Evolutionary conservation across 2,797 vertebrate genomes (phyloP), one percentile per base, ranked within the genome.

Genomic region (Adrianichthys oophorus): DNA sequence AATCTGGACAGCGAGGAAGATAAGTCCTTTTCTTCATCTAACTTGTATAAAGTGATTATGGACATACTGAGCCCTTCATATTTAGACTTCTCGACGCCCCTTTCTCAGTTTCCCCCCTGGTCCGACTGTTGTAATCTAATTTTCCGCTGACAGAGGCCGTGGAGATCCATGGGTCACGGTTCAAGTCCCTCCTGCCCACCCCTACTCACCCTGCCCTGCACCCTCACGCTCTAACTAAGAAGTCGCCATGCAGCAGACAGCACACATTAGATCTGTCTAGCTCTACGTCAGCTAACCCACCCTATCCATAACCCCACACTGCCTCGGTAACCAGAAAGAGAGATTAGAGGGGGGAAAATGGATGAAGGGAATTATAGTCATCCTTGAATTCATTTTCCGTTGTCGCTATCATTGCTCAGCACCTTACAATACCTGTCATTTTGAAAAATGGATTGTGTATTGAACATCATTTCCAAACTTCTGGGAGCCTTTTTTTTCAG

Each of bases 31-130:
- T 87, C 86, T 88, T 83, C 80, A 76, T 90, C 77, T 85, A 87
- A 90, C 87, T 90, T 90, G 80, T 87, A 84, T 91, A 92, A 91
- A 92, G 88, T 91, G 87, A 91, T 92, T 91, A 92, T 76, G 74
- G 85, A 79, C 87, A 84, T 87, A 79, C 83, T 91, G 87, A 89
- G 82, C 76, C 80, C 84, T 84, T 89, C 86, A 86, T 90, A 90
- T 92, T 92, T 92, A 93, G 91, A 92, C 92, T 91, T 87, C 91
- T 92, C 85, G 91, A 92, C 88, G 90, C 92, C 88, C 87, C 83
- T 78, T 74, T 78, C 82, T 79, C 79, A 79, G 82, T 77, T 80
- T 72, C 85, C 87, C 80, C 62, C 78, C 80, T 68, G 81, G 85
- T 89, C 81, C 59, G 56, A 87, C 84, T 82, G 84, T 87, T 91